A percentile compares a stretch with the other conserved stretches of the same genome.
These are phyloP conservation scores for Limanda limanda DNA, from an alignment of 2,113 vertebrate species.

Conservation along the genomic window DNA sequence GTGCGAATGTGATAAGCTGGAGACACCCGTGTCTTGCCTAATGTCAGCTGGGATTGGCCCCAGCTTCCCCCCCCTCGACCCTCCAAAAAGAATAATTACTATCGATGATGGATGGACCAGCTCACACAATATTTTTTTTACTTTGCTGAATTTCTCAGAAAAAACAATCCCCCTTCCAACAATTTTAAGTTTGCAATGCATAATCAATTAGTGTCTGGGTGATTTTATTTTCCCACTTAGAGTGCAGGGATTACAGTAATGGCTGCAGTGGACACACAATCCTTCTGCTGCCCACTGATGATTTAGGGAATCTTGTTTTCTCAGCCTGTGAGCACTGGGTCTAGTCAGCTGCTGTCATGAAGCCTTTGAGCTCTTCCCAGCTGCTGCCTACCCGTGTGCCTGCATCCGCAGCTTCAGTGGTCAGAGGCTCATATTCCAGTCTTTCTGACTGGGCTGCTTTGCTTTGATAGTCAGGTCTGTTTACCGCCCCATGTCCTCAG, in stretches of 20 bases:
- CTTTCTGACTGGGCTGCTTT: conserved; percentile 76
- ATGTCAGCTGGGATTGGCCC: too few species aligned
- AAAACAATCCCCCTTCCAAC: not conserved
- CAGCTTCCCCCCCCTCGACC: too few species aligned
- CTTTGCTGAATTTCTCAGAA: too few species aligned
- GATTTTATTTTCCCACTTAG: conserved; percentile 38
- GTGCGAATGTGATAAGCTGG: too few species aligned
- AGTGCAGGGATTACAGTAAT: conserved; percentile 51
- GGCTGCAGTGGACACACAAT: conserved; percentile 40
- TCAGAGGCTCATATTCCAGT: conserved; percentile 79
- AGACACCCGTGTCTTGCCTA: too few species aligned
- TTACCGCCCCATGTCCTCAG: conserved; percentile 76
- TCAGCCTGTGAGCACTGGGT: conserved; percentile 49
- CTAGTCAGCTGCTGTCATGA: conserved; percentile 49
- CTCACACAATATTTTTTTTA: too few species aligned
- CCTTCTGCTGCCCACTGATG: conserved; percentile 38
- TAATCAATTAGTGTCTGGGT: conserved; percentile 23
- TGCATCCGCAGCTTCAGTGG: conserved; percentile 57
- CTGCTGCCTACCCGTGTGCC: conserved; percentile 45
- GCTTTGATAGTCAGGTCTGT: conserved; percentile 84
- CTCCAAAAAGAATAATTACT: too few species aligned
- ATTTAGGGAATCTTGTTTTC: conserved; percentile 52
- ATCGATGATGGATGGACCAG: too few species aligned
- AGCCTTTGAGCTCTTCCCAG: conserved; percentile 61
- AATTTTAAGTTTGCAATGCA: not conserved